These are phyloP conservation scores for Altica lythri DNA, from an alignment of 2,888 invertebrate genomes.

Conservation along the genomic window DNA sequence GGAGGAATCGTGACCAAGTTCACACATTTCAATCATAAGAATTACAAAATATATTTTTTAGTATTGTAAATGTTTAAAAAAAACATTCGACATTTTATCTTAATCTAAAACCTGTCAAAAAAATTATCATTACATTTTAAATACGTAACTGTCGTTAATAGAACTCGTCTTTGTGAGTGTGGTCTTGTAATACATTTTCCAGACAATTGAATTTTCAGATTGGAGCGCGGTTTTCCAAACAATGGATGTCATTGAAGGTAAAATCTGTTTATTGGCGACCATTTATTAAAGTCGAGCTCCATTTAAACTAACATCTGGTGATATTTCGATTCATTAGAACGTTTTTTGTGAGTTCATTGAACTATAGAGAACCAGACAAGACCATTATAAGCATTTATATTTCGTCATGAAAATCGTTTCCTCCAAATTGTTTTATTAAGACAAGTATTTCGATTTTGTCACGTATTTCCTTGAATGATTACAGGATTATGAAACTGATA, in stretches of 20 bases:
- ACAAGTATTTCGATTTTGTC: too few relatives aligned
- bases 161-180: too few relatives aligned
- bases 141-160: too few relatives aligned
- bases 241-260: constrained; percentile 9
- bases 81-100: too few relatives aligned
- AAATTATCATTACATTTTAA: too few relatives aligned
- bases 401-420: neutral
- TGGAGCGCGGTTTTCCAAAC: constrained; percentile 2
- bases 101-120: too few relatives aligned
- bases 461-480: too few relatives aligned
- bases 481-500: too few relatives aligned
- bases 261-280: constrained; percentile 10
- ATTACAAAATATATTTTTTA: too few relatives aligned
- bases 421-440: neutral
- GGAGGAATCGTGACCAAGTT: too few relatives aligned
- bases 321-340: constrained; percentile 15
- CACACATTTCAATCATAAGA: too few relatives aligned
- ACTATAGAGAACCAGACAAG: neutral
- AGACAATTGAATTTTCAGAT: neutral
- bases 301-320: constrained; percentile 16
- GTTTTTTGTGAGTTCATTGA: constrained; percentile 19
- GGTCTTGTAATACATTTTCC: constrained; percentile 1
- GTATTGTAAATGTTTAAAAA: too few relatives aligned
- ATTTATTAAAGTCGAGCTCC: constrained; percentile 4
- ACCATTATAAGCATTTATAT: neutral